Evolutionary conservation across 2,888 invertebrate species (phyloP), one percentile per base, ranked within the genome.

Genomic region (Neoascia interrupta): DNA sequence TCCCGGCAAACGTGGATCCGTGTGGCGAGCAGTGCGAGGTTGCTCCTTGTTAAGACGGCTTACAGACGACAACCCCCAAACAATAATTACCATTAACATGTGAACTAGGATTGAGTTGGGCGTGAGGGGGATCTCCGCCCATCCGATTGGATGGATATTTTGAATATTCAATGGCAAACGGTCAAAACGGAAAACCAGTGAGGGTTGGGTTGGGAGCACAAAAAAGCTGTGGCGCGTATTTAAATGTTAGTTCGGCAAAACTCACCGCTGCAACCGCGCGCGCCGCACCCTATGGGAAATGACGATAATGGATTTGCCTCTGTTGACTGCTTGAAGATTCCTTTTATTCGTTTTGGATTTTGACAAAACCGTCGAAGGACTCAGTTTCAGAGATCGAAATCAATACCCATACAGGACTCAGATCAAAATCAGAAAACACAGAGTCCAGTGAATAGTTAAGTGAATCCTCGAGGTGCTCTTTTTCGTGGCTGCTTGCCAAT

Each of bases 381-480:
- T 64, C 51, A 16, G 36, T 64, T 49, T 56, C 51, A 70, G 54
- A 70, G 70, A 70, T 76, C 47, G 76, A 70, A 76, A 76, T 70
- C 76, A 76, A 76, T 76, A 76, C 70, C 43, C 70, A 58, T 31
- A 58, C 64, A 39, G 21, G 16, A 39, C 54, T 47, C 64, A 60
- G 31, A 69, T 26, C 16, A 15, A 70, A 64, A 64, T 13, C 11
- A 23, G 13, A 19, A 34, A 69, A 61, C 54, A 56, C 45, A 34
- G 51, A 64, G 21, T 34, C 26, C 51, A 63, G 51, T 45, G 45
- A 58, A 75, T 63, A 63, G 58, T 60, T 64, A 76, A 76, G 70
- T 76, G 76, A 76, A 66, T 76, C 54, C 64, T 60, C 60, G 76
- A 76, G 70, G 76, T 76, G 70, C 76, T 47, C 76, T 70, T 70